Base-by-base conservation (phyloP, 2,113 vertebrate genomes). In the Todiramphus saurophagus region DNA sequence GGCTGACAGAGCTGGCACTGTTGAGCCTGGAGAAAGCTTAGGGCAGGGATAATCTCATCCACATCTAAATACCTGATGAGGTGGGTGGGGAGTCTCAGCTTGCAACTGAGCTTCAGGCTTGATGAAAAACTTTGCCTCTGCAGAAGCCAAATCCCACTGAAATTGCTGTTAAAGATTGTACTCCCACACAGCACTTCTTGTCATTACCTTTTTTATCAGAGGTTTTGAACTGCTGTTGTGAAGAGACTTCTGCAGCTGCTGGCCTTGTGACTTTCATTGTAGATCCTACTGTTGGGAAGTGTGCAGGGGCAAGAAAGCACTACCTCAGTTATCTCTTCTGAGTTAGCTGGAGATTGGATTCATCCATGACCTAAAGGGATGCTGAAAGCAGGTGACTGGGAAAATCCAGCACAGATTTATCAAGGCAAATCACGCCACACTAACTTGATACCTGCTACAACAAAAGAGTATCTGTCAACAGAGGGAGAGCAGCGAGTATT, bases 401-500 rank as follows among this genome's bases (percentile, higher is more conserved):
- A 46, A 83, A 77, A 70, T 19, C n/a, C 35, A 5, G 14, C 5
- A 25, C 7, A 50, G 48, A 50, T 23, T 23, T 50, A 50, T 37
- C 33, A 31, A 72, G 30, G 33, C 33, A 77, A 31, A 46, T 35
- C 3, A 11, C 18, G 14, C 37, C 51, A 53, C 13, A 14, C 24
- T 48, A 30, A 37, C 19, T 9, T 66, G 30, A 0, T 46, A 39
- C 51, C 30, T 50, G 5, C 44, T 78, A 60, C n/a, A 41, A 68
- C 33, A 53, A 51, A 59, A 7, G 1, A 75, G 31, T 28, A 13
- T 11, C 28, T 33, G 20, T 18, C 39, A 23, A 30, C 7, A 51
- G 4, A 11, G 33, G 37, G 11, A 21, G 8, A 31, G 16, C 17
- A 66, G 15, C 0, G 2, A 8, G 3, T 23, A 3, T 20, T 51